These are phyloP conservation scores for Steatocranus sp. DNA, from an alignment of 2,797 vertebrate species.

Conservation along the genomic window DNA sequence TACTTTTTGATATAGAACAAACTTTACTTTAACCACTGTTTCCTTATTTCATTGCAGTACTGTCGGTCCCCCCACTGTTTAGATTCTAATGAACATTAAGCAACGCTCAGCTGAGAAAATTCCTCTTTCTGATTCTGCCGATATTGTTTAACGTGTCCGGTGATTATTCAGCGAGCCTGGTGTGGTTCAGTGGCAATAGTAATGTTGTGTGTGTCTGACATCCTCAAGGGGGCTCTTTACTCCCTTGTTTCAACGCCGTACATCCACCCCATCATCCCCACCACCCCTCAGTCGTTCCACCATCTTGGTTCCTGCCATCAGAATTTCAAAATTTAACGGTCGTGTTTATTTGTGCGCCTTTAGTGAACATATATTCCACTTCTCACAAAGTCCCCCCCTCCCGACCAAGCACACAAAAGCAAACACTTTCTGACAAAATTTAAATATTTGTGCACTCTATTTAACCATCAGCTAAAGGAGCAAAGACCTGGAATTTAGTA, in stretches of 20 bases:
- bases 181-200: neutral
- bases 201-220: neutral
- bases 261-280: slow-evolving; percentile 10
- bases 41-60: neutral
- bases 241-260: slow-evolving; percentile 38
- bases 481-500: neutral
- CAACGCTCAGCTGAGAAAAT: neutral
- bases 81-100: neutral
- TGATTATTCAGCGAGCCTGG: neutral
- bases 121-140: neutral
- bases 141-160: neutral
- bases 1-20: neutral
- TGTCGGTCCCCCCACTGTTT: neutral
- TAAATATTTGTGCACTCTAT: neutral
- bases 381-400: neutral
- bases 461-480: neutral
- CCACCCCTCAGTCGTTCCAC: slow-evolving; percentile 50
- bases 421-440: neutral
- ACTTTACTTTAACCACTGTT: neutral
- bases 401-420: neutral
- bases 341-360: neutral
- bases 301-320: slow-evolving; percentile 71
- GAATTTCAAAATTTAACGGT: slow-evolving; percentile 37
- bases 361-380: neutral
- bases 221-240: slow-evolving; percentile 73